phyloP scores from a whole-genome alignment of 2,888 invertebrate species.

The Limnephilus marmoratus region DNA sequence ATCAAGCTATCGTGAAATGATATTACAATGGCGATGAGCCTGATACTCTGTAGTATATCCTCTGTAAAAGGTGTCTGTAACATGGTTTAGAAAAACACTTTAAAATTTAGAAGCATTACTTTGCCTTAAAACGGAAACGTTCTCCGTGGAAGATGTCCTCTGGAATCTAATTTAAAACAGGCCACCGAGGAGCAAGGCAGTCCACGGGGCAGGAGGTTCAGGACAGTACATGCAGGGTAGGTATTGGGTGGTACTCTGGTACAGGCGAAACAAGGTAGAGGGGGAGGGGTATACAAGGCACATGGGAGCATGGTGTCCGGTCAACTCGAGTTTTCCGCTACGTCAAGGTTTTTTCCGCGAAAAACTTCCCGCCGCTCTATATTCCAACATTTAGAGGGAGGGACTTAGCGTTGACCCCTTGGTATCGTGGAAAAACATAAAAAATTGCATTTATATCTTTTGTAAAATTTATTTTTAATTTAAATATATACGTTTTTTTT shows the following conservation, averaged over 20 bases:
- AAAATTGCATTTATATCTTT: neutral
- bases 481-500: too few relatives aligned
- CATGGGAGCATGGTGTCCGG: conserved; percentile 27
- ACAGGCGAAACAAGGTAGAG: neutral
- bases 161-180: conserved; percentile 42
- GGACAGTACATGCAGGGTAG: neutral
- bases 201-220: neutral
- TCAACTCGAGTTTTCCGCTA: conserved; percentile 17
- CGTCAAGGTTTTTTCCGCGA: conserved; percentile 21
- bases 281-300: neutral
- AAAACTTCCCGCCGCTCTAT: conserved; percentile 2
- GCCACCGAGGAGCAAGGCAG: neutral
- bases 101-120: neutral
- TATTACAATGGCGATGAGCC: neutral
- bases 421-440: neutral
- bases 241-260: neutral
- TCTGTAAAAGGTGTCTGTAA: neutral
- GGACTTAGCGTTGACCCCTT: conserved; percentile 11
- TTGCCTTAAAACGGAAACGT: neutral
- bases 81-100: neutral
- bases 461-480: too few relatives aligned
- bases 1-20: neutral
- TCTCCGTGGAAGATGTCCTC: conserved; percentile 6
- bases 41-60: neutral
- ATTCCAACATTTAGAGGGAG: neutral